These are phyloP conservation scores for Chamaea fasciata DNA, from an alignment of 2,113 vertebrate species.

Conservation along the genomic window DNA sequence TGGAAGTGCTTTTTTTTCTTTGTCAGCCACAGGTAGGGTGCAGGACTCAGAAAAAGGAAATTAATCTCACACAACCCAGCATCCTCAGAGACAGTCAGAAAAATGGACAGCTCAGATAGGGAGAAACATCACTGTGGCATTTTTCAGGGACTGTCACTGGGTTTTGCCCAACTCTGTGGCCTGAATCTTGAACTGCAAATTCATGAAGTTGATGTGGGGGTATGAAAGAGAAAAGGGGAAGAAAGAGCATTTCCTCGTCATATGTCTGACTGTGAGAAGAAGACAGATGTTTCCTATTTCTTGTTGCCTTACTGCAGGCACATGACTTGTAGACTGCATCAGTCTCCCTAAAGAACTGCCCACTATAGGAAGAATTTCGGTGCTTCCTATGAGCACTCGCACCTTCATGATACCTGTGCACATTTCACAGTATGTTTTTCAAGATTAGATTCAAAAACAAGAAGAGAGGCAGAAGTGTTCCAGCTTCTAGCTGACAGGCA, in stretches of 20 bases:
- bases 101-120: background rate
- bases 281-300: background rate
- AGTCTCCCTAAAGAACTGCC: background rate
- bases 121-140: background rate
- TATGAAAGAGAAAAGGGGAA: background rate
- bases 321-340: background rate
- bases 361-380: rapidly evolving
- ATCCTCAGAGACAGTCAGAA: background rate
- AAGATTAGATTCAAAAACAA: background rate
- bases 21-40: background rate
- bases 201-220: background rate
- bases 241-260: background rate
- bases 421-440: background rate
- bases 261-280: background rate
- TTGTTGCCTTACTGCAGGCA: background rate
- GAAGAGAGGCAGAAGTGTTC: background rate
- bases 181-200: background rate
- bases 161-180: background rate
- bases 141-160: background rate
- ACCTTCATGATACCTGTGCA: background rate
- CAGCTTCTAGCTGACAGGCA: background rate
- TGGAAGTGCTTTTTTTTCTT: background rate
- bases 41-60: background rate
- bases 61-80: background rate
- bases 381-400: background rate